A percentile compares a stretch with the other conserved stretches of the same genome.
phyloP scores from a whole-genome alignment of 2,888 invertebrate species.

The Crioceris asparagi region DNA sequence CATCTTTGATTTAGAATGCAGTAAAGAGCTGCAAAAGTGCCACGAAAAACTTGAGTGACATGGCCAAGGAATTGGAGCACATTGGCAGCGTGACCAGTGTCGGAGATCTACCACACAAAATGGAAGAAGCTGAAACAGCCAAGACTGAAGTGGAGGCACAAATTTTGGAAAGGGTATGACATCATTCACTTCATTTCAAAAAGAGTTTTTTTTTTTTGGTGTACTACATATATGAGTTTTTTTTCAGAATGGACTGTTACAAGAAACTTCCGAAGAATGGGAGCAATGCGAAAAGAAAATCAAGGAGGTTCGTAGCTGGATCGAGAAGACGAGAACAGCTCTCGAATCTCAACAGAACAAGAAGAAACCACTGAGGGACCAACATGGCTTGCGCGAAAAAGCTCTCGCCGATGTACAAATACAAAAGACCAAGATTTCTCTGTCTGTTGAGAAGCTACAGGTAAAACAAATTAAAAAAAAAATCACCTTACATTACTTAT shows the following conservation, averaged over 20 bases:
- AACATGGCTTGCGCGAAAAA: constrained; percentile 76
- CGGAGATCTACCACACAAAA: constrained; percentile 73
- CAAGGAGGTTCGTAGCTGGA: constrained; percentile 80
- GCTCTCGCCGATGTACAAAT: constrained; percentile 77
- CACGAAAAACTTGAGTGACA: constrained; percentile 79
- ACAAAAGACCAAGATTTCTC: constrained; percentile 79
- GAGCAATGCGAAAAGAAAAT: constrained; percentile 91
- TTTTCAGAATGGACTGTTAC: constrained; percentile 70
- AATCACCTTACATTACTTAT: background rate
- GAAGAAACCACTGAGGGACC: constrained; percentile 80
- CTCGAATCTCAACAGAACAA: constrained; percentile 73
- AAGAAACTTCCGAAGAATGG: constrained; percentile 92
- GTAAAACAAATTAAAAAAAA: constrained; percentile 40
- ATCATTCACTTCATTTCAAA: background rate
- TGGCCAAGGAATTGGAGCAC: constrained; percentile 80
- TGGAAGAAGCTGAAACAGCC: constrained; percentile 77
- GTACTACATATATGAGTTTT: constrained; percentile 3
- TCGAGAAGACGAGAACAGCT: constrained; percentile 70
- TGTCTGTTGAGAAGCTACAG: constrained; percentile 84
- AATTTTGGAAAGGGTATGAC: constrained; percentile 76
- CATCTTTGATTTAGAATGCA: constrained; percentile 51
- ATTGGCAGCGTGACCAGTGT: constrained; percentile 76
- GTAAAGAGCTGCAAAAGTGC: constrained; percentile 83
- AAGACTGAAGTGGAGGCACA: constrained; percentile 76
- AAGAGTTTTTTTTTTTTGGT: background rate